A percentile compares a stretch with the other conserved stretches of the same genome.
Conservation (phyloP, 2,113 vertebrate species). For the Zingel zingel region DNA sequence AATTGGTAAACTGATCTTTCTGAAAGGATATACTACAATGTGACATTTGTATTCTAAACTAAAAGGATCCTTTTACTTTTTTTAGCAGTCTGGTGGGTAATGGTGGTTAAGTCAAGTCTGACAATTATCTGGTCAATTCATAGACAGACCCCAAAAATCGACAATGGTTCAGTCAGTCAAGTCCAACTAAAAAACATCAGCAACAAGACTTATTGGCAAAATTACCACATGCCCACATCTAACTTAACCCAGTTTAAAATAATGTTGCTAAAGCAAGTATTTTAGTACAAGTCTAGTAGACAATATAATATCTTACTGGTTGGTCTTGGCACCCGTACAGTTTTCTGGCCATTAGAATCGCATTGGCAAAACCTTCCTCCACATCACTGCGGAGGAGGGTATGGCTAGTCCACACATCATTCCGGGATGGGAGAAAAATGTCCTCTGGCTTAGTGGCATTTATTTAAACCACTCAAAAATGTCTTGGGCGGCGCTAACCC, state of each 20-base stretch:
- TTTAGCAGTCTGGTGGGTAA: neutral
- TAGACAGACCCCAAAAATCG: neutral
- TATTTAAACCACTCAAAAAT: too few species aligned
- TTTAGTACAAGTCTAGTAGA: neutral
- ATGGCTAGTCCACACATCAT: too few species aligned
- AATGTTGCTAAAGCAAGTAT: neutral
- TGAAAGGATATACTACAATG: neutral
- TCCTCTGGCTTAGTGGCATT: too few species aligned
- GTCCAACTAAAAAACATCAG: neutral
- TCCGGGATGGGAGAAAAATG: too few species aligned
- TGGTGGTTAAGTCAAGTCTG: neutral
- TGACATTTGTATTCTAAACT: neutral
- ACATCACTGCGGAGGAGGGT: too few species aligned
- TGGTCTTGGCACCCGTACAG: neutral
- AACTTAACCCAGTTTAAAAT: neutral
- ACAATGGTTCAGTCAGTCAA: slow-evolving; percentile 2
- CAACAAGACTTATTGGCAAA: neutral
- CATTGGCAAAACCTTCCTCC: too few species aligned
- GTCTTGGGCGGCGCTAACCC: too few species aligned
- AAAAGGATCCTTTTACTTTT: neutral
- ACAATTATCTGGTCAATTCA: slow-evolving; percentile 1
- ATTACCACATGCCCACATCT: neutral
- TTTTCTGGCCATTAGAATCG: too few species aligned
- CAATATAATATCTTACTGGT: neutral
- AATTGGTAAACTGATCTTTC: neutral